Percentiles rank a stretch among this genome's conserved stretches.
phyloP scores from a whole-genome alignment of 2,888 invertebrate genomes.

The Cecidostiba fungosa region DNA sequence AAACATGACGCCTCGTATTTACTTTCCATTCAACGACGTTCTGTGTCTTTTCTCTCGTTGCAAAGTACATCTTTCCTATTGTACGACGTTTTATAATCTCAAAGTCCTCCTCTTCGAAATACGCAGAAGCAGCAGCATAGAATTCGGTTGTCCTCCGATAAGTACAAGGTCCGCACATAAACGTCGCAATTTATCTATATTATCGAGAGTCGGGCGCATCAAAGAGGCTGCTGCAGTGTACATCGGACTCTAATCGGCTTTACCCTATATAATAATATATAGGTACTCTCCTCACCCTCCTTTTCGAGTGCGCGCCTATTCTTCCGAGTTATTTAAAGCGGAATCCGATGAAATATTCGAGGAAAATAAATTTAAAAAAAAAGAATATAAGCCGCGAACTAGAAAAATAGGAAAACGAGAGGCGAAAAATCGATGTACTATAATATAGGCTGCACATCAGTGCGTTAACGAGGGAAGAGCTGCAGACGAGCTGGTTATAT shows the following conservation, averaged over 20 bases:
- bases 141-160: neutral
- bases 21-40: neutral
- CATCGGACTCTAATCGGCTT: conserved; percentile 1
- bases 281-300: neutral
- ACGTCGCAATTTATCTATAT: neutral
- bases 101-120: neutral
- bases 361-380: too few species aligned
- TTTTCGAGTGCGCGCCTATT: neutral
- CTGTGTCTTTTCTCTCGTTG: neutral
- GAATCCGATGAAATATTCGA: neutral
- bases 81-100: neutral
- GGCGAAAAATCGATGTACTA: conserved; percentile 27
- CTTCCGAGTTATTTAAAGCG: neutral
- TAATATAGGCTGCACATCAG: neutral
- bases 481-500: conserved; percentile 19
- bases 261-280: neutral
- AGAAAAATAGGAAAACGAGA: neutral
- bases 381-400: neutral
- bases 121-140: neutral
- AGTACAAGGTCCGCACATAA: neutral
- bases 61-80: too few species aligned
- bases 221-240: neutral
- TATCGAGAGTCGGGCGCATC: neutral
- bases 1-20: neutral
- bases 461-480: conserved; percentile 39